These are phyloP conservation scores for Lucinisca nassula DNA, from an alignment of 2,888 invertebrate genomes.

Conservation along the genomic window DNA sequence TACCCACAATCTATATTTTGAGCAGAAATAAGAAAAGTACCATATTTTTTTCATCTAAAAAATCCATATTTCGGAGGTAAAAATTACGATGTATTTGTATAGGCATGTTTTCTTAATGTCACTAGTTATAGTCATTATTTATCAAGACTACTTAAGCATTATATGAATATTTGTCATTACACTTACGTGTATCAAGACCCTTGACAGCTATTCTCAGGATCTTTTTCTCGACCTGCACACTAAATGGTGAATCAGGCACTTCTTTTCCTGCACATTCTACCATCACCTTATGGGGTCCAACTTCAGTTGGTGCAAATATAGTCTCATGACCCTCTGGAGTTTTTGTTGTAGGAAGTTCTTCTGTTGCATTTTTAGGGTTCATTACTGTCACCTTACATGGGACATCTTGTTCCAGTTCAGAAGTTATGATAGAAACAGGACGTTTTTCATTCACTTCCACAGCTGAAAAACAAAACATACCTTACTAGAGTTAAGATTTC, in stretches of 20 bases:
- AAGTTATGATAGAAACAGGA: constrained; percentile 62
- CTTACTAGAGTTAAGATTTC: too few relatives aligned
- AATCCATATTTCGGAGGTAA: too few relatives aligned
- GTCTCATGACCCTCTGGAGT: constrained; percentile 91
- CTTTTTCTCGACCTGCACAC: constrained; percentile 73
- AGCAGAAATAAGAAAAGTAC: too few relatives aligned
- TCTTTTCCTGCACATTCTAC: constrained; percentile 86
- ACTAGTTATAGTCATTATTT: too few relatives aligned
- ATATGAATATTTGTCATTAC: too few relatives aligned
- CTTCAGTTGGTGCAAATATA: constrained; percentile 86
- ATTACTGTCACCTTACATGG: constrained; percentile 77
- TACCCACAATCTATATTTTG: too few relatives aligned
- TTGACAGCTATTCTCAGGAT: constrained; percentile 60
- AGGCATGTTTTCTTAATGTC: too few relatives aligned
- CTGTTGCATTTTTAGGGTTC: constrained; percentile 87
- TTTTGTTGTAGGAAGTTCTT: constrained; percentile 94
- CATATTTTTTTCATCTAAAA: too few relatives aligned
- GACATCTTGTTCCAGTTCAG: constrained; percentile 63
- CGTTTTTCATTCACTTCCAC: constrained; percentile 66
- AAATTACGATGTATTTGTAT: too few relatives aligned
- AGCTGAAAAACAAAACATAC: constrained; percentile 47
- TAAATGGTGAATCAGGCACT: constrained; percentile 87
- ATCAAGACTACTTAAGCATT: too few relatives aligned
- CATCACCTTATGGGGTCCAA: constrained; percentile 87
- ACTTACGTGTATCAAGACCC: constrained; percentile 68